Evolutionary conservation across 2,797 vertebrate species (phyloP).

Genomic region (Nothura maculosa): DNA sequence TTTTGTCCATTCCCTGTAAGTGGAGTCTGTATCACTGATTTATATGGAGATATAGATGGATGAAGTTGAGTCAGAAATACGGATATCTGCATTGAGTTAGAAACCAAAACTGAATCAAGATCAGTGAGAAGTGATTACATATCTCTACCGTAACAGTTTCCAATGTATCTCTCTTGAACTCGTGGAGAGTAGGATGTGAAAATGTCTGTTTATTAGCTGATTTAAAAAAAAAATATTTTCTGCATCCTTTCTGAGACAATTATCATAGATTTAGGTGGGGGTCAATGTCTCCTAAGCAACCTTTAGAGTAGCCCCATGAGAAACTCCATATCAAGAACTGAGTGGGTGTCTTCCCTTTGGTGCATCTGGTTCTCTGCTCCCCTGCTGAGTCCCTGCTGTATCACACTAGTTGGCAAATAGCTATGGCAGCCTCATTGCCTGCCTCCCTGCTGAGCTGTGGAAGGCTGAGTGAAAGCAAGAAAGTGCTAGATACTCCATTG

Average conservation of each 20-base stretch:
- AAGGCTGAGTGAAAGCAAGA: constrained; percentile 12
- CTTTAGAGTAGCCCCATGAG: background rate
- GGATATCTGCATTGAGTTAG: background rate
- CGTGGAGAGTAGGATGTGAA: background rate
- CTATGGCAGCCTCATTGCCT: constrained; percentile 28
- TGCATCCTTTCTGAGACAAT: background rate
- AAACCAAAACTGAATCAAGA: background rate
- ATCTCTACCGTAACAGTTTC: background rate
- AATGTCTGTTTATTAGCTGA: background rate
- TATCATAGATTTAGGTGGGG: background rate
- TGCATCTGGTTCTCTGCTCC: constrained; percentile 47
- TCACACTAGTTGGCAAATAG: constrained; percentile 8
- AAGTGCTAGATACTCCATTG: background rate
- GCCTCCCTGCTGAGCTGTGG: constrained; percentile 46
- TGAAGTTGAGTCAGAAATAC: background rate
- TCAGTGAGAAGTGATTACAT: background rate
- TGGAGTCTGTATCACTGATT: background rate
- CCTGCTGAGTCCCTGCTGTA: constrained; percentile 49
- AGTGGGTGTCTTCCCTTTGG: constrained; percentile 34
- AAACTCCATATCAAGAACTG: background rate
- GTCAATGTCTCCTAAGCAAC: background rate
- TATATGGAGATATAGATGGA: background rate
- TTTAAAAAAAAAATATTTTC: no score
- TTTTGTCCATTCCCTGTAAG: background rate
- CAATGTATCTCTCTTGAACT: background rate